phyloP scores from a whole-genome alignment of 2,113 vertebrate species.

The Oreochromis tanganicae region DNA sequence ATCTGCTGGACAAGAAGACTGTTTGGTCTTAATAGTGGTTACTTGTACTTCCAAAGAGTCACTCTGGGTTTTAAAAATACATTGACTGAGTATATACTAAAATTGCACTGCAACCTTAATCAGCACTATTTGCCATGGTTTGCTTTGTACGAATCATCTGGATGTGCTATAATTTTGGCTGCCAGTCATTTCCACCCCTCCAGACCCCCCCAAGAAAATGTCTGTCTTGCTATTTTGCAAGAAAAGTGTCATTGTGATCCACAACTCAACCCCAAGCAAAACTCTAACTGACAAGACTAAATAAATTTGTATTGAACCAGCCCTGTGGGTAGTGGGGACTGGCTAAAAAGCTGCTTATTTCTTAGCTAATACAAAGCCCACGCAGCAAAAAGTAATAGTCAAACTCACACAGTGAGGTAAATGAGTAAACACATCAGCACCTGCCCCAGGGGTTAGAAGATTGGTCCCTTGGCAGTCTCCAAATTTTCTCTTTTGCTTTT shows the following conservation, averaged over 20 bases:
- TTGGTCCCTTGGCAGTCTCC: not conserved
- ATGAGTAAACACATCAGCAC: constrained; percentile 43
- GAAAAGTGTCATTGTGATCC: constrained; percentile 20
- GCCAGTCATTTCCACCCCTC: not conserved
- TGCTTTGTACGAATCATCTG: not conserved
- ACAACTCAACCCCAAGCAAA: constrained; percentile 15
- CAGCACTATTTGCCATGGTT: not conserved
- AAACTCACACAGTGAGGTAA: constrained; percentile 1
- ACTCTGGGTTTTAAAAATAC: not conserved
- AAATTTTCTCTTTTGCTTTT: not conserved
- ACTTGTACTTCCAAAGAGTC: not conserved
- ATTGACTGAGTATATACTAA: not conserved
- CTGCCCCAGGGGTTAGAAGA: constrained; percentile 1
- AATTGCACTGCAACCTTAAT: not conserved
- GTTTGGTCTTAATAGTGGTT: not conserved
- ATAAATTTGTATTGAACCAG: constrained; percentile 53
- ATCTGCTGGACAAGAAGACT: not conserved
- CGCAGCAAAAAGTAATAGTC: constrained; percentile 42
- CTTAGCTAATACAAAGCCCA: constrained; percentile 24
- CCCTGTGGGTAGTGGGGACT: constrained; percentile 21
- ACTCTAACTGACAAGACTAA: constrained; percentile 38
- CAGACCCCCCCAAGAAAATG: not conserved
- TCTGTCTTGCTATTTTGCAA: constrained; percentile 10
- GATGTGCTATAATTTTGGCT: not conserved
- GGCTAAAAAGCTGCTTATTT: constrained; percentile 32